Percentiles rank a stretch among this genome's conserved stretches.
Conservation (phyloP, 2,888 invertebrate genomes). For the Acholoe squamosa region DNA sequence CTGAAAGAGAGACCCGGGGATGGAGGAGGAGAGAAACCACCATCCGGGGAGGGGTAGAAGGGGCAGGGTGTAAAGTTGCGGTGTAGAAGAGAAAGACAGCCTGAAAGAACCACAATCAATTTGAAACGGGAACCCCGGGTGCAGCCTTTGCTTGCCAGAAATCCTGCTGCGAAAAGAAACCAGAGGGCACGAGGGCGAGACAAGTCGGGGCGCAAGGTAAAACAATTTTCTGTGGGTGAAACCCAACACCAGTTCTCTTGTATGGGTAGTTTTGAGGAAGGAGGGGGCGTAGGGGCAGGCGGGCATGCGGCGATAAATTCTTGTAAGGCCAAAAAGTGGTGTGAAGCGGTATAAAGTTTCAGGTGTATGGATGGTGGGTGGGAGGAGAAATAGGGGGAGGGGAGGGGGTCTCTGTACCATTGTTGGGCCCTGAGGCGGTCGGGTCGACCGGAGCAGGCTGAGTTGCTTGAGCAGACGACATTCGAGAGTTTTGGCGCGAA, state of each 20-base stretch:
- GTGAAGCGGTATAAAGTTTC: neutral
- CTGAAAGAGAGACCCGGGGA: neutral
- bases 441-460: neutral
- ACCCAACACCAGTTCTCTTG: neutral
- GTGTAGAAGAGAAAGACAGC: neutral
- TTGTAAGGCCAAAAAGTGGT: neutral
- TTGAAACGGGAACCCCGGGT: neutral
- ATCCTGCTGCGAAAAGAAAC: neutral
- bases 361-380: neutral
- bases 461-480: neutral
- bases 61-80: neutral
- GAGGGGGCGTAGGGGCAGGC: neutral
- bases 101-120: slow-evolving; percentile 20
- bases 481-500: slow-evolving; percentile 10
- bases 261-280: slow-evolving; percentile 15
- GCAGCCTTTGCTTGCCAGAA: neutral
- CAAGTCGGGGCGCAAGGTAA: neutral
- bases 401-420: neutral
- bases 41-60: neutral
- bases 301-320: slow-evolving; percentile 8
- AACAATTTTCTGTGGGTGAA: slow-evolving; percentile 16
- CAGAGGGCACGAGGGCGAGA: neutral
- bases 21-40: too few species aligned
- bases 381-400: neutral
- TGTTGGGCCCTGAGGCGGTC: too few species aligned